Conservation (phyloP, 1,140 invertebrate genomes). For the Drosophila triauraria region DNA sequence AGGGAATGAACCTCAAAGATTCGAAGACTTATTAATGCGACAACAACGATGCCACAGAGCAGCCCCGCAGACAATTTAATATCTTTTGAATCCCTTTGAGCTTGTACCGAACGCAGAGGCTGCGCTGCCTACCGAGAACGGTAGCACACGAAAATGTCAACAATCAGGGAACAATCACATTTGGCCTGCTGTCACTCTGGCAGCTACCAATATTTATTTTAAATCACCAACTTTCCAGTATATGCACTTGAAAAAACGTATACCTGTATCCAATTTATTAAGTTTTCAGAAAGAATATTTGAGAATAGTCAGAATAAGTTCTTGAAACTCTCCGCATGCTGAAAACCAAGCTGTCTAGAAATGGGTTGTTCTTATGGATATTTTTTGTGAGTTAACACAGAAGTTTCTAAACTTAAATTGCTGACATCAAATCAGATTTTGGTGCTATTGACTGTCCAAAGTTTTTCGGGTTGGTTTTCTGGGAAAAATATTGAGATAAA, state of each 20-base stretch:
- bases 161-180: constrained; percentile 82
- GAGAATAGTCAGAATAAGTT: too few species aligned
- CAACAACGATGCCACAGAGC: constrained; percentile 52
- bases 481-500: too few species aligned
- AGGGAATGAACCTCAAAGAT: constrained; percentile 42
- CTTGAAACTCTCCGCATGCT: too few species aligned
- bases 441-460: background rate
- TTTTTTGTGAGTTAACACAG: background rate
- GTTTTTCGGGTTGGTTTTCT: too few species aligned
- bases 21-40: constrained; percentile 78
- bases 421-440: background rate
- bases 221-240: constrained; percentile 65
- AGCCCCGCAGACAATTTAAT: constrained; percentile 78
- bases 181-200: constrained; percentile 81
- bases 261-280: too few species aligned
- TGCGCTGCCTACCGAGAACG: constrained; percentile 36
- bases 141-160: constrained; percentile 78
- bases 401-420: background rate
- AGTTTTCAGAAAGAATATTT: too few species aligned
- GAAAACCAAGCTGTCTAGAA: background rate
- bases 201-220: constrained; percentile 83
- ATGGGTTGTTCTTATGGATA: background rate
- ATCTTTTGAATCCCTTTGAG: constrained; percentile 72
- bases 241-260: constrained; percentile 6
- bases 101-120: constrained; percentile 35